phyloP scores from a whole-genome alignment of 2,113 vertebrate species.

The Poicephalus gulielmi region DNA sequence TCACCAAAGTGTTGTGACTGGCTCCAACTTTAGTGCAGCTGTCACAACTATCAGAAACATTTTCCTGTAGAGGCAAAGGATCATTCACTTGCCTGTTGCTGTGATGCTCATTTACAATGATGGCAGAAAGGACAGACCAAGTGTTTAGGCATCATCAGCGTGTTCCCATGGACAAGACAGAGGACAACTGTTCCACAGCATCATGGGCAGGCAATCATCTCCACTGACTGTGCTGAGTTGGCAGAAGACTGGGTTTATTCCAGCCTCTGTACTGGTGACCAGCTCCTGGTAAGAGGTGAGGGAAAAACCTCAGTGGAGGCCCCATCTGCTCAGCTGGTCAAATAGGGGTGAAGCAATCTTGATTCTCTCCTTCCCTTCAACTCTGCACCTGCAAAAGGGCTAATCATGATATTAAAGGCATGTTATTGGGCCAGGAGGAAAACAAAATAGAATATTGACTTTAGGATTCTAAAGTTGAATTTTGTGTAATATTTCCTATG shows the following conservation, averaged over 20 bases:
- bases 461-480: not conserved
- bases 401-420: not conserved
- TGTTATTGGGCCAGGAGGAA: not conserved
- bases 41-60: not conserved
- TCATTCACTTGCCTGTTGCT: not conserved
- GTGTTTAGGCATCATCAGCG: not conserved
- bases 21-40: not conserved
- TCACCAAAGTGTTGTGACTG: not conserved
- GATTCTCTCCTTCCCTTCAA: not conserved
- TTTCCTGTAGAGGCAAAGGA: not conserved
- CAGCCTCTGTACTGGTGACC: not conserved
- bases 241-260: not conserved
- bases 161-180: not conserved
- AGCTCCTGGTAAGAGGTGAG: not conserved
- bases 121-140: not conserved
- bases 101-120: not conserved
- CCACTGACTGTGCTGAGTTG: not conserved
- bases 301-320: not conserved
- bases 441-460: not conserved
- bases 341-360: not conserved
- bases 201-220: rapidly evolving
- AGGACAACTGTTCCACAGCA: not conserved
- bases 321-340: not conserved
- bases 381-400: not conserved
- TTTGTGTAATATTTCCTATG: not conserved